phyloP scores from a whole-genome alignment of 2,113 vertebrate genomes.

The Gopherus flavomarginatus region DNA sequence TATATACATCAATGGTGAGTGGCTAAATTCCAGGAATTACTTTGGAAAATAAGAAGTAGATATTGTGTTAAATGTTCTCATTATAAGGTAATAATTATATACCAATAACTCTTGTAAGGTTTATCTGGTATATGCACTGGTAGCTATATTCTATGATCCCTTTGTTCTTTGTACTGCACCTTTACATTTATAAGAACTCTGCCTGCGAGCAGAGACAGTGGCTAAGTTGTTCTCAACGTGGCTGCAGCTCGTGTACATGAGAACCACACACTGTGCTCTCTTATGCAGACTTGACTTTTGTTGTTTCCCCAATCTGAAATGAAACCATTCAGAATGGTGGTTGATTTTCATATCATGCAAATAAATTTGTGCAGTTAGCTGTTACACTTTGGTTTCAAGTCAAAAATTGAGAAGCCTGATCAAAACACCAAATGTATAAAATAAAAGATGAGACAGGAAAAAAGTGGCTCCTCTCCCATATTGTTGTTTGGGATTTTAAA shows the following conservation, averaged over 20 bases:
- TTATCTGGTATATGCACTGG: neutral
- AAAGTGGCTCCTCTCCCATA: neutral
- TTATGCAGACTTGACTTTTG: neutral
- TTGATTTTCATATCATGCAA: constrained; percentile 6
- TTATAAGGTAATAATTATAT: neutral
- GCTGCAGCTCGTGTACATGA: neutral
- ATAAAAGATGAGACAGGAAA: neutral
- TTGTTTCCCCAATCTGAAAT: constrained; percentile 8
- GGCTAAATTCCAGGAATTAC: neutral
- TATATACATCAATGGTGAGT: neutral
- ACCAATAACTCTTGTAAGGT: neutral
- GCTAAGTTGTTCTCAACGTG: neutral
- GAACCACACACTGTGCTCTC: neutral
- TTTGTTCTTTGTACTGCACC: constrained; percentile 32
- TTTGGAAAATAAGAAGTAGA: neutral
- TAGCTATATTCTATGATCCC: neutral
- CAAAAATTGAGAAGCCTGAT: neutral
- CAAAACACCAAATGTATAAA: constrained; percentile 13
- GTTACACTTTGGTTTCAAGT: neutral
- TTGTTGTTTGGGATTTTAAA: neutral
- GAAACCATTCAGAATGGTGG: neutral
- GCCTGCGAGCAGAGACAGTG: neutral
- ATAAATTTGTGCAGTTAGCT: neutral
- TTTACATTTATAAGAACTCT: neutral
- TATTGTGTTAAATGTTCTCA: neutral